A percentile compares a stretch with the other conserved stretches of the same genome.
Conservation (phyloP, 2,888 invertebrate genomes). For the Parascotia fuliginaria region DNA sequence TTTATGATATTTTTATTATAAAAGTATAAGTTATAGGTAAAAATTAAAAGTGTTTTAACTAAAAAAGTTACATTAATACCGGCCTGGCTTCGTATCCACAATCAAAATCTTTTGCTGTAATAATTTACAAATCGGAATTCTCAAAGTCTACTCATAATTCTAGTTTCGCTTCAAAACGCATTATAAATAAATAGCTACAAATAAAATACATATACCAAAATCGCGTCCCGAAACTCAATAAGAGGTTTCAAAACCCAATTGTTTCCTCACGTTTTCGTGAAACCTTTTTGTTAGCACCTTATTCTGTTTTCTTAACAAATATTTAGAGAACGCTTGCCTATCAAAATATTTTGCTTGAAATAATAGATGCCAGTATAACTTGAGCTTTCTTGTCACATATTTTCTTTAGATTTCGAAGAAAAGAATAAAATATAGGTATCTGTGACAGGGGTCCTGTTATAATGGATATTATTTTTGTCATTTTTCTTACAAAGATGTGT, state of each 20-base stretch:
- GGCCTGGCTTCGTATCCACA: too few species aligned
- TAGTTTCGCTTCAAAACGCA: too few species aligned
- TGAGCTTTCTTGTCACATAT: conserved; percentile 6
- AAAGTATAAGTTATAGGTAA: too few species aligned
- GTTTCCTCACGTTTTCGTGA: conserved; percentile 13
- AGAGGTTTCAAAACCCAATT: conserved; percentile 7
- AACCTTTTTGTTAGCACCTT: conserved; percentile 27
- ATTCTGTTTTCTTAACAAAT: conserved; percentile 37
- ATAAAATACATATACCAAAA: not conserved
- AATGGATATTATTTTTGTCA: conserved; percentile 28
- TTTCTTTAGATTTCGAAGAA: conserved; percentile 16
- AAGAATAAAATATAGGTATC: not conserved
- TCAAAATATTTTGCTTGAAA: conserved; percentile 28
- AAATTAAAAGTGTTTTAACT: too few species aligned
- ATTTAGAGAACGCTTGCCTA: conserved; percentile 28
- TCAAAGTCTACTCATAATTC: too few species aligned
- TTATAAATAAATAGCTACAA: too few species aligned
- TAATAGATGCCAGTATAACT: conserved; percentile 18
- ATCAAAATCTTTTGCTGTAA: too few species aligned
- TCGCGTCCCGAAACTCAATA: not conserved
- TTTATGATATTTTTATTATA: too few species aligned
- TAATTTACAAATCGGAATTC: too few species aligned
- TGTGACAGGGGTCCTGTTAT: conserved; percentile 11
- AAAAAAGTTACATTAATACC: too few species aligned
- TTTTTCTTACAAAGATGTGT: conserved; percentile 33